Evolutionary conservation across 2,888 invertebrate genomes (phyloP), one percentile per base, ranked within the genome.

Genomic region (Melieria crassipennis): DNA sequence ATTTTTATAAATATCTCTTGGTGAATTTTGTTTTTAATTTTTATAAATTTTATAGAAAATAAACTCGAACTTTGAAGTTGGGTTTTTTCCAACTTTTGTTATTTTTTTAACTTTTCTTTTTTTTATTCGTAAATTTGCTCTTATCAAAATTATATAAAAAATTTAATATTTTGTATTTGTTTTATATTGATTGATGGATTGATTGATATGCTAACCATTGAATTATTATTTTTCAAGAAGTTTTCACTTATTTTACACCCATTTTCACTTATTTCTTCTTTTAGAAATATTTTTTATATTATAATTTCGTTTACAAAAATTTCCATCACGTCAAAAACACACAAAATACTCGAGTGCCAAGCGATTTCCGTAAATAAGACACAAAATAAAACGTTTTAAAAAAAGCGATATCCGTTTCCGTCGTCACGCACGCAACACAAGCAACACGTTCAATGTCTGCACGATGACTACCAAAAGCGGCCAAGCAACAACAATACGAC

Each of bases 381-480:
- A 1, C 52, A 52, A 7, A 6, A 11, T 5, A 6, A 52, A 52
- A 52, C 52, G n/a, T 11, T n/a, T 30, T 43, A 46, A 16, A 16
- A 16, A 11, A 50, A 42, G 16, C 65, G 47, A 43, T 9, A 45
- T 62, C 62, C 66, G 57, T 65, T 50, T 16, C 48, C 55, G 60
- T 13, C 30, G 5, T 60, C 11, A 9, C 30, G 30, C 30, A 30
- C 30, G 30, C 30, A 30, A n/a, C 13, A 72, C 73, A 73, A 45
- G 13, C 69, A 64, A 74, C 71, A 43, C 74, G 64, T 69, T 64
- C 76, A 74, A 75, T 66, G 68, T 65, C 65, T 75, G 74, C 69
- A 72, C 75, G 65, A 65, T 73, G 72, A 78, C 78, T 77, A 60
- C 43, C 46, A 66, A 16, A 61, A 72, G 57, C 66, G 58, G 42